phyloP scores from a whole-genome alignment of 2,888 invertebrate species.

The Caenorhabditis sinica region DNA sequence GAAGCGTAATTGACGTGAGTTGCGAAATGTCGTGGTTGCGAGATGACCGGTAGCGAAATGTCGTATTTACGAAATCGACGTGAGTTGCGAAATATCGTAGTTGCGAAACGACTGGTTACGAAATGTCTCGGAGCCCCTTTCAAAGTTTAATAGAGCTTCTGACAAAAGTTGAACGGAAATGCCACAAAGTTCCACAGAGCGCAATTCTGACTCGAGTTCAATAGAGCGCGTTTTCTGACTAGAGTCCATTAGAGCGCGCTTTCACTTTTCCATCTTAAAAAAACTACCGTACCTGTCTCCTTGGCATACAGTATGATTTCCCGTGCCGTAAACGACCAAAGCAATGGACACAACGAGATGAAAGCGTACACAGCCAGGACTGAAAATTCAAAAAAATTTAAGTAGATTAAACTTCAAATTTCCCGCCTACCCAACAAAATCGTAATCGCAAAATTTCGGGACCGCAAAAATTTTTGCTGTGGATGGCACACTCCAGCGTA shows the following conservation, averaged over 20 bases:
- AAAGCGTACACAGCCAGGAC: constrained; percentile 81
- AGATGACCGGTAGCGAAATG: too few species aligned
- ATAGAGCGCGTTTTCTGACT: background rate
- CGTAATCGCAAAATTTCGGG: constrained; percentile 76
- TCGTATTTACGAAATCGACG: too few species aligned
- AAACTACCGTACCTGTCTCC: constrained; percentile 69
- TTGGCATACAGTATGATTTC: constrained; percentile 82
- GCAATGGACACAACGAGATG: constrained; percentile 80
- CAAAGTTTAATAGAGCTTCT: too few species aligned
- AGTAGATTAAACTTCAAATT: background rate
- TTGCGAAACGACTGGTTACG: too few species aligned
- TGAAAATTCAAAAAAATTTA: constrained; percentile 53
- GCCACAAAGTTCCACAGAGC: too few species aligned
- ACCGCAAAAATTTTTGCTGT: constrained; percentile 78
- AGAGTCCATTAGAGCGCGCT: constrained; percentile 5
- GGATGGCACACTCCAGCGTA: constrained; percentile 82
- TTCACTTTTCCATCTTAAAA: background rate
- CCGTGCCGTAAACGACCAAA: constrained; percentile 81
- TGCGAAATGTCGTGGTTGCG: too few species aligned
- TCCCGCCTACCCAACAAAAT: constrained; percentile 76
- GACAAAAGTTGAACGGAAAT: background rate
- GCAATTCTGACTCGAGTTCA: background rate
- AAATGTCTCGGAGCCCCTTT: too few species aligned
- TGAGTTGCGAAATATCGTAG: too few species aligned
- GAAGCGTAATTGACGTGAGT: too few species aligned